Percentiles rank a stretch among this genome's conserved stretches.
phyloP scores from a whole-genome alignment of 2,888 invertebrate species.

The Dicranocentrus wangi region DNA sequence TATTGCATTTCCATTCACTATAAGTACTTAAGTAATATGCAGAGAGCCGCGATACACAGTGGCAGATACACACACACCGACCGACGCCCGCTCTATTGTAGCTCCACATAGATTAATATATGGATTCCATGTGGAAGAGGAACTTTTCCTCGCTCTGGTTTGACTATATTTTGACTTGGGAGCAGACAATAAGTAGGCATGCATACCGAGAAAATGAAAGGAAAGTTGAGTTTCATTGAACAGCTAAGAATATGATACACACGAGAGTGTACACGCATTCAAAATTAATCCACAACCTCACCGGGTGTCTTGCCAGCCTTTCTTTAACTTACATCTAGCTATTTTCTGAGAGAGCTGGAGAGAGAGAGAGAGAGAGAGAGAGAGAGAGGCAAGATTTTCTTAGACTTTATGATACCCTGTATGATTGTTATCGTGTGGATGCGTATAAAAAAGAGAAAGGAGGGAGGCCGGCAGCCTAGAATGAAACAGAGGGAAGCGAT shows the following conservation, averaged over 20 bases:
- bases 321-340: neutral
- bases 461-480: neutral
- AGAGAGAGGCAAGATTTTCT: slow-evolving; percentile 5
- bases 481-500: slow-evolving; percentile 17
- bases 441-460: neutral
- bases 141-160: no score
- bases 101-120: no score
- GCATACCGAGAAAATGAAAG: no score
- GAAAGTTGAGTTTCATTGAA: no score
- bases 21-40: no score
- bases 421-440: neutral
- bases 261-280: slow-evolving; percentile 1
- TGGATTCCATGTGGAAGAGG: no score
- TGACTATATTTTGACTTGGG: no score
- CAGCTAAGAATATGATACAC: neutral
- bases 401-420: slow-evolving; percentile 5
- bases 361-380: neutral
- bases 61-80: no score
- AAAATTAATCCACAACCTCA: slow-evolving; percentile 52
- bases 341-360: neutral
- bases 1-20: slow-evolving; percentile 29
- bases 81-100: no score
- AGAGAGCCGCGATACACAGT: no score
- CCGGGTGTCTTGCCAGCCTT: slow-evolving; percentile 40
- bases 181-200: no score